These are phyloP conservation scores for Ophioninae sp. DNA, from an alignment of 2,888 invertebrate species.

Conservation along the genomic window DNA sequence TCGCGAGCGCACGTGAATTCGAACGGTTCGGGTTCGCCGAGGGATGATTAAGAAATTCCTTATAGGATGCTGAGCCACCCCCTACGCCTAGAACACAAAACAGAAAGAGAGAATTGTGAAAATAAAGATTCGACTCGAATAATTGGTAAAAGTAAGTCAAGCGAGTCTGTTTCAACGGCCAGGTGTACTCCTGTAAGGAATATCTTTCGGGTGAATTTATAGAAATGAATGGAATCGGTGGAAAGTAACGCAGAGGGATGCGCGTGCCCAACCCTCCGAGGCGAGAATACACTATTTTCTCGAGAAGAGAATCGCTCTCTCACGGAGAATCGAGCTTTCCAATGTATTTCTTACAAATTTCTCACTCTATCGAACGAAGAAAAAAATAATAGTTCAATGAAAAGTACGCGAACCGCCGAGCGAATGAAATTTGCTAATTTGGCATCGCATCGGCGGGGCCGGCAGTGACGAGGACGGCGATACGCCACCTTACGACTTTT, in stretches of 20 bases:
- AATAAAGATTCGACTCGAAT: not conserved
- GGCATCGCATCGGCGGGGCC: no score
- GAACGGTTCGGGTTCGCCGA: slow-evolving; percentile 46
- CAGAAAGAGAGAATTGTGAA: slow-evolving; percentile 63
- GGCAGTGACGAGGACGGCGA: not conserved
- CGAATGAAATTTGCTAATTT: not conserved
- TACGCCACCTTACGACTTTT: slow-evolving; percentile 16
- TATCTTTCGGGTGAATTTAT: slow-evolving; percentile 57
- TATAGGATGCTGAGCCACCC: slow-evolving; percentile 77
- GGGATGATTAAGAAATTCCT: slow-evolving; percentile 73
- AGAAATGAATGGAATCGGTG: slow-evolving; percentile 3
- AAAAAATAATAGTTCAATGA: not conserved
- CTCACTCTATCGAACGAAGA: not conserved
- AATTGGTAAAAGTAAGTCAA: slow-evolving; percentile 9
- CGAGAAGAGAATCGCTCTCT: no score
- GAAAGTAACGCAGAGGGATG: not conserved
- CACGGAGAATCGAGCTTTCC: no score
- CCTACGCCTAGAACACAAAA: slow-evolving; percentile 78
- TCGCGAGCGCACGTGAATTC: slow-evolving; percentile 35
- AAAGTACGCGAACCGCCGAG: not conserved
- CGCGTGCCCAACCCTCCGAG: slow-evolving; percentile 75
- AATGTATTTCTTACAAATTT: not conserved
- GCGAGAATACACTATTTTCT: slow-evolving; percentile 67
- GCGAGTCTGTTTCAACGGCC: slow-evolving; percentile 75
- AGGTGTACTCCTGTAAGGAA: slow-evolving; percentile 77